Evolutionary conservation across 2,888 invertebrate species (phyloP), one percentile per base, ranked within the genome.

Genomic region (Drosophila meridiana): DNA sequence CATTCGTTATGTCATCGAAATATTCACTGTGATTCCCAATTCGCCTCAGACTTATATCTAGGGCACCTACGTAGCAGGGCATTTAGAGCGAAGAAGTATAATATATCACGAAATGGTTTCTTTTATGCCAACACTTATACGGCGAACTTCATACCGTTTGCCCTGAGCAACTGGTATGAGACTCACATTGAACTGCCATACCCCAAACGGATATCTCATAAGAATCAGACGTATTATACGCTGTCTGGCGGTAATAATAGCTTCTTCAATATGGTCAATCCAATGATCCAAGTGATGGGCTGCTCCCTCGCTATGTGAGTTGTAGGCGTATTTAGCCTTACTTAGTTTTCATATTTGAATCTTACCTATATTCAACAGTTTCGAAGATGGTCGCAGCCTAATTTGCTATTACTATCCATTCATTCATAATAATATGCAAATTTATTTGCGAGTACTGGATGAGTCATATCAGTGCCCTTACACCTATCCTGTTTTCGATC

Each of bases 261-360:
- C 13, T 81, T 81, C 45, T 58, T 36, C 13, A 69, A 52, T 14
- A 70, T 79, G 1, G 28, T 78, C 0, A 58, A 42, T 52, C 78
- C 79, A 3, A 2, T 13, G 0, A 34, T 13, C 8, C 20, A 61
- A 63, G 36, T 38, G 4, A 0, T 81, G 4, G 79, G 79, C 28
- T 79, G 79, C 52, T 80, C 79, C 13, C 45, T 55, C 42, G 74
- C 82, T 20, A 32, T 8, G 79, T 80, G 34, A 66, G 64, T 59
- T 20, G 11, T 6, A 28, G 3, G 5, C 2, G 26, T 4, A 3
- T 2, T 4, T 3, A 2, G 0, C 3, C 0, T 13, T 0, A 11
- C 4, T 4, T 5, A 14, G 2, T 5, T 38, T 14, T 45, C n/a
- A 30, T 11, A 20, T 7, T 42, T 34, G 4, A 8, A 28, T 38